A percentile compares a stretch with the other conserved stretches of the same genome.
phyloP scores from a whole-genome alignment of 1,140 invertebrate genomes.

The Agraylea sexmaculata region DNA sequence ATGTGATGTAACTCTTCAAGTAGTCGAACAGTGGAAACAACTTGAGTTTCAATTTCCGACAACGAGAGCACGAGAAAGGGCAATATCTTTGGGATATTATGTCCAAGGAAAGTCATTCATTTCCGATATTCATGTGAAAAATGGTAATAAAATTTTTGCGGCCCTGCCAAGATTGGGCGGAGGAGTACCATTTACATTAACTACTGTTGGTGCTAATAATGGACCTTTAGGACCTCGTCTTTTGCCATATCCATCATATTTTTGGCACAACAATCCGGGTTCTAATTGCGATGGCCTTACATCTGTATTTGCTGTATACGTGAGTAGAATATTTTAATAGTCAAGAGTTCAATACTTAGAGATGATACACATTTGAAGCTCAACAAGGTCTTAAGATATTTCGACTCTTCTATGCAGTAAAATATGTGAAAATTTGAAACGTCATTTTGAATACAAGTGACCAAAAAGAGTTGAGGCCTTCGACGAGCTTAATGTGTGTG shows the following conservation, averaged over 20 bases:
- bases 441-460: too few relatives aligned
- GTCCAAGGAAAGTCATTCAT: background rate
- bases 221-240: slow-evolving; percentile 26
- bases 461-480: too few relatives aligned
- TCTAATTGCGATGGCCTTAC: slow-evolving; percentile 38
- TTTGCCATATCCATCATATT: slow-evolving; percentile 36
- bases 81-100: background rate
- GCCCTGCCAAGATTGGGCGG: slow-evolving; percentile 57
- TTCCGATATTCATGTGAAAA: slow-evolving; percentile 1
- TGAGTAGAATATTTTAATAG: too few relatives aligned
- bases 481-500: too few relatives aligned
- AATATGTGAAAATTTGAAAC: too few relatives aligned
- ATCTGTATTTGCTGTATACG: slow-evolving; percentile 40
- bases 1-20: background rate
- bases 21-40: background rate
- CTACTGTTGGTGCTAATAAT: slow-evolving; percentile 41
- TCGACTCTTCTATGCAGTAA: too few relatives aligned
- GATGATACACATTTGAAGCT: too few relatives aligned
- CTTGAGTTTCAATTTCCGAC: slow-evolving; percentile 2
- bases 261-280: slow-evolving; percentile 38
- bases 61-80: background rate
- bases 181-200: slow-evolving; percentile 56
- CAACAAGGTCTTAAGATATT: too few relatives aligned
- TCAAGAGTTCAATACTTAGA: too few relatives aligned
- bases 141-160: slow-evolving; percentile 43